Evolutionary conservation across 2,888 invertebrate genomes (phyloP).

Genomic region (Andrena fulva): DNA sequence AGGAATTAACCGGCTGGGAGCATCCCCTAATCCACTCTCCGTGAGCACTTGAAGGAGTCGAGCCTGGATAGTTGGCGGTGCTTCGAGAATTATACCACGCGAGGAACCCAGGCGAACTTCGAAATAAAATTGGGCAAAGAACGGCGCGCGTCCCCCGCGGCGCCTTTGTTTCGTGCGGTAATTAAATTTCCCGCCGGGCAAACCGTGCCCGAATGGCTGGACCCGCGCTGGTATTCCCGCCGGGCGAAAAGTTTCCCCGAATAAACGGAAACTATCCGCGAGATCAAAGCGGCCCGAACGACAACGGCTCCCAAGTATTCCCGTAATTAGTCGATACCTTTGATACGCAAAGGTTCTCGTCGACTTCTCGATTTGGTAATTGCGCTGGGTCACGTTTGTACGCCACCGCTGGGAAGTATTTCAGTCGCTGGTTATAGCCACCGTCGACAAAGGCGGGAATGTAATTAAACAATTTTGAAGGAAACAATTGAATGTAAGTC

Average conservation of each 20-base stretch:
- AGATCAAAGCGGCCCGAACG: slow-evolving; percentile 32
- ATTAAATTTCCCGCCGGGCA: slow-evolving; percentile 17
- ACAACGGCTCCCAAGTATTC: slow-evolving; percentile 22
- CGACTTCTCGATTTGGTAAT: slow-evolving; percentile 5
- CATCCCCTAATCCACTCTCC: background rate
- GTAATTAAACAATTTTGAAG: too few species aligned
- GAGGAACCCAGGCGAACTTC: background rate
- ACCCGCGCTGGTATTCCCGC: background rate
- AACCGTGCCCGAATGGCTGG: background rate
- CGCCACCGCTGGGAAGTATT: too few species aligned
- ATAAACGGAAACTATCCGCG: slow-evolving; percentile 3
- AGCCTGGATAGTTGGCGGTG: too few species aligned
- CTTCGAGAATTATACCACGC: too few species aligned
- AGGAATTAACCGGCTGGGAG: slow-evolving; percentile 13
- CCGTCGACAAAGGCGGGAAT: too few species aligned
- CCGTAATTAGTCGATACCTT: slow-evolving; percentile 49
- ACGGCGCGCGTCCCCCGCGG: background rate
- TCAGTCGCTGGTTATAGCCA: too few species aligned
- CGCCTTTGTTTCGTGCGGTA: background rate
- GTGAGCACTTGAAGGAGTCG: too few species aligned
- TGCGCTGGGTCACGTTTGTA: slow-evolving; percentile 1
- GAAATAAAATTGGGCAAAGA: slow-evolving; percentile 25
- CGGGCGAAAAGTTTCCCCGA: background rate
- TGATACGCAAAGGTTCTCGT: slow-evolving; percentile 14
- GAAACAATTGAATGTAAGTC: too few species aligned